Evolutionary conservation across 1,140 invertebrate genomes (phyloP), one percentile per base, ranked within the genome.

Genomic region (Scaptomyza montana): DNA sequence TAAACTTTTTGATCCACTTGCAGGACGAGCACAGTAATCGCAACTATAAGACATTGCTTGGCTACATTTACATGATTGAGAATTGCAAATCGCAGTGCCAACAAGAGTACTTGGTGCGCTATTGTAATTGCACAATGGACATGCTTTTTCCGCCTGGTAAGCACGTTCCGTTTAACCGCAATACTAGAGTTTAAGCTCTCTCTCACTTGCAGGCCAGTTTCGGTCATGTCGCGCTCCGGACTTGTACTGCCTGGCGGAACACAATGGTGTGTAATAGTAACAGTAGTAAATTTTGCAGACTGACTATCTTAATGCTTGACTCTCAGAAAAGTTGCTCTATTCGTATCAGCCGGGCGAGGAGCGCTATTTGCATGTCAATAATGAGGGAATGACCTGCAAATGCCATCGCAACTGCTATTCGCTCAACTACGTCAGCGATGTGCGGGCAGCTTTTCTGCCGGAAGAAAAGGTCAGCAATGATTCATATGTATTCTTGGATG

Each of bases 141-240:
- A 50, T 91, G 62, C 69, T 92, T 47, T 92, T 90, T 84, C 91
- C 91, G 72, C 82, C 89, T 64, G 91, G 91, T 91, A 82, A 90
- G 77, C 74, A 78, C 57, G 47, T 74, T 66, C 51, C 12, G 30
- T 41, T 43, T 33, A 68, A 72, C 50, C 64, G 33, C 80, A 67
- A 16, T 39, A 54, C 16, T 30, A 36, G 25, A 39, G 47, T 59
- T 68, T 13, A 65, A 28, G 33, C 53, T n/a, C 50, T 47, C 19
- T 45, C 45, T 25, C 47, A 33, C 53, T 62, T 67, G 46, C 66
- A 90, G 89, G 78, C 21, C 71, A 89, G 59, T 82, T 90, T 74
- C 74, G 77, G 28, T 64, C 78, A 2, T 92, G 91, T 49, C 76
- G 77, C 25, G 64, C 90, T 5, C 70, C 62, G 62, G 90, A 92